Evolutionary conservation across 2,113 vertebrate genomes (phyloP).

Genomic region (Rhinopomastus cyanomelas): DNA sequence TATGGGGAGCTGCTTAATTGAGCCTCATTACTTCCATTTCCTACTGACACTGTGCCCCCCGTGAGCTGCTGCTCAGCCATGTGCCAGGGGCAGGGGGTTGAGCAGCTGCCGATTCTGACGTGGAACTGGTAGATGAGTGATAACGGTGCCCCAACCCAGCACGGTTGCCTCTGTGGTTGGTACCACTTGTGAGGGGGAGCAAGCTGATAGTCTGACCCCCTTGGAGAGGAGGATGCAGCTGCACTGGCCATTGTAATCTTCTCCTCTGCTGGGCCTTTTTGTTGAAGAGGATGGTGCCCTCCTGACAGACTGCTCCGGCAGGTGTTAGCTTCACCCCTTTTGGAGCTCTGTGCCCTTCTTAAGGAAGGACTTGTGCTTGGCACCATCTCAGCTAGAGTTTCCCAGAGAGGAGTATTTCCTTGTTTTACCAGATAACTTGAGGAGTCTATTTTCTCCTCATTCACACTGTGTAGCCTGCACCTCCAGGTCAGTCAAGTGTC

Average conservation of each 20-base stretch:
- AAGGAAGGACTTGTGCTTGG: neutral
- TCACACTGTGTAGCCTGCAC: neutral
- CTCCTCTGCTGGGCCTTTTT: neutral
- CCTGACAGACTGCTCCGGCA: neutral
- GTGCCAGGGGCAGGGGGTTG: conserved; percentile 3
- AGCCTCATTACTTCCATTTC: conserved; percentile 61
- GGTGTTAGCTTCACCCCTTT: neutral
- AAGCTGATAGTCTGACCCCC: neutral
- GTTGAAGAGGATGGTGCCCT: neutral
- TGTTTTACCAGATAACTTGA: neutral
- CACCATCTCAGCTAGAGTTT: neutral
- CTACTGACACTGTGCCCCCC: conserved; percentile 31
- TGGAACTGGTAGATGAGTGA: neutral
- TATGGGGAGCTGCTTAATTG: conserved; percentile 63
- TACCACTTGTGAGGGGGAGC: neutral
- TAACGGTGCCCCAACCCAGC: neutral
- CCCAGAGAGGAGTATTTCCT: neutral
- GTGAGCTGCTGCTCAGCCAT: conserved; percentile 11
- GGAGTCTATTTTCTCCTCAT: neutral
- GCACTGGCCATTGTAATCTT: rapidly evolving
- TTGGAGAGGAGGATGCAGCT: neutral
- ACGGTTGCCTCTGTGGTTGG: neutral
- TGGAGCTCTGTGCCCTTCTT: neutral
- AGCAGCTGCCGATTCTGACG: neutral
- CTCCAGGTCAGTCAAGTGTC: neutral